These are phyloP conservation scores for Lanius collurio DNA, from an alignment of 2,113 vertebrate species.

Conservation along the genomic window DNA sequence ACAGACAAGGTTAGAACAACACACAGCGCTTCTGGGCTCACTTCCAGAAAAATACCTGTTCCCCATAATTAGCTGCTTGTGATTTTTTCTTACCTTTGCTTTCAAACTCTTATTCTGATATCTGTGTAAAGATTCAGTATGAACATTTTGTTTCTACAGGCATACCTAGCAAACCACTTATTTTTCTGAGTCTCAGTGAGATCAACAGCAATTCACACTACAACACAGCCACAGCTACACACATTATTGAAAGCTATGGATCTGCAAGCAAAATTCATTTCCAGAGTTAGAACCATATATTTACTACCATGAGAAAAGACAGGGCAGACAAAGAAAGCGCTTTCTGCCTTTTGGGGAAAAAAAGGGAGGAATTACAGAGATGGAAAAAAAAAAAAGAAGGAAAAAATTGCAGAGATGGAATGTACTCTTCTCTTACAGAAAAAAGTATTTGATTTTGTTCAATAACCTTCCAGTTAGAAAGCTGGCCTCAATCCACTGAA, in stretches of 20 bases:
- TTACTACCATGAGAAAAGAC: background rate
- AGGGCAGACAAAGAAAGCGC: background rate
- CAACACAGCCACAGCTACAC: background rate
- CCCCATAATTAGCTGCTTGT: background rate
- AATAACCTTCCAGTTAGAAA: background rate
- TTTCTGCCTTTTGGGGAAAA: background rate
- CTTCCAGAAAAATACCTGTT: constrained; percentile 42
- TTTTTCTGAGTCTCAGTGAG: constrained; percentile 2
- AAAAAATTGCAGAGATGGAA: background rate
- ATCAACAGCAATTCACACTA: constrained; percentile 30
- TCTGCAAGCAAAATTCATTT: constrained; percentile 43
- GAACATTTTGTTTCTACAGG: background rate
- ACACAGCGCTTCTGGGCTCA: background rate
- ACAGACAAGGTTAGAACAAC: constrained; percentile 22
- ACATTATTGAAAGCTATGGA: background rate
- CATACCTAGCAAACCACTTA: background rate
- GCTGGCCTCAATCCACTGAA: constrained; percentile 1
- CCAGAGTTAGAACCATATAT: background rate
- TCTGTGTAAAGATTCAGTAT: background rate
- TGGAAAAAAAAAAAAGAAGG: background rate
- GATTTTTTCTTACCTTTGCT: background rate
- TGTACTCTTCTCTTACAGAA: background rate
- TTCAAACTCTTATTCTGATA: background rate
- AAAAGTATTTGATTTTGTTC: background rate
- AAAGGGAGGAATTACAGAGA: background rate